Base-by-base conservation (phyloP, 2,888 invertebrate species). In the Cordilura impudica region DNA sequence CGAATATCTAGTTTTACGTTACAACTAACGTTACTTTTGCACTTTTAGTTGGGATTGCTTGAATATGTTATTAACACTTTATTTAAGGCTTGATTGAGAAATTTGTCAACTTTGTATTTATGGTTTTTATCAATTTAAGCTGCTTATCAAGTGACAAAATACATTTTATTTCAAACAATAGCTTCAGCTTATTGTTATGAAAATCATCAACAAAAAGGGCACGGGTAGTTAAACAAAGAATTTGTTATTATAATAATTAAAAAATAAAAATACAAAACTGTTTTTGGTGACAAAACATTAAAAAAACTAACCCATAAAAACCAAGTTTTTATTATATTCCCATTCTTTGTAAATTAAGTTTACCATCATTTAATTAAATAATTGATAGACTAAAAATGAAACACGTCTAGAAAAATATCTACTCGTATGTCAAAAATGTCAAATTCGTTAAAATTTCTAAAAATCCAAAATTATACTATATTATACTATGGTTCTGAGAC, bases 51-150 rank as follows among this genome's bases (percentile, higher is more conserved):
- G 31, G 7, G 35, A 51, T 35, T 14, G 58, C 51, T 65, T 73
- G 49, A 65, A 72, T 72, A 72, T 65, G 47, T 56, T 72, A 63
- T 71, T 71, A 71, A 65, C 72, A 65, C 72, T 35, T 65, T 72
- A 72, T 65, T 71, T 71, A 45, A 23, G n/a, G 45, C 54, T 63
- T 72, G 63, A 72, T 65, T 26, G 51, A 73, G 49, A 72, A 73
- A 65, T 73, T 65, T 73, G 65, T 73, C 72, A 51, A 65, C 35
- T 58, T 56, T 58, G 58, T 58, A 49, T 31, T 35, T 49, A 63
- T 35, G 21, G 49, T 18, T 65, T 31, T 49, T 58, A 73, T 65
- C 35, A 51, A 65, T 73, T 73, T 51, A 58, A 65, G 43, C 56
- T 31, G 45, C 31, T 47, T 72, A 54, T 49, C 23, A 39, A 61